These are phyloP conservation scores for Muscidifurax raptorellus DNA, from an alignment of 1,140 invertebrate species.

Conservation along the genomic window DNA sequence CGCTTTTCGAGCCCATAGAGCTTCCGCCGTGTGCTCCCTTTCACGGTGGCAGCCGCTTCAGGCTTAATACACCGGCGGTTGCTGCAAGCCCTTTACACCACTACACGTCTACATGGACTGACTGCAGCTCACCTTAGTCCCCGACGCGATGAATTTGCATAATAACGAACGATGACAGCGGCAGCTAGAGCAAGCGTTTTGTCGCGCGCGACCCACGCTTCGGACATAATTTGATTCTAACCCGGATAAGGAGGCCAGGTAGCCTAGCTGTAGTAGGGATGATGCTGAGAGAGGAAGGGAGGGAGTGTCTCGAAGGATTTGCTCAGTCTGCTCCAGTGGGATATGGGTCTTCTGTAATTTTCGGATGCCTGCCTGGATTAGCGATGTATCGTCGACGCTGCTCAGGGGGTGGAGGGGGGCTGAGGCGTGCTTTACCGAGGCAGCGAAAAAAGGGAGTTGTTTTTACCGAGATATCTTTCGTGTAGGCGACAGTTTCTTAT, in stretches of 20 bases:
- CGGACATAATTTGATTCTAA: neutral
- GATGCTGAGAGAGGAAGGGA: neutral
- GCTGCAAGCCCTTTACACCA: neutral
- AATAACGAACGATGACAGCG: constrained; percentile 20
- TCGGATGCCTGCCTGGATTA: neutral
- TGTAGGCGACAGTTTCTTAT: no score
- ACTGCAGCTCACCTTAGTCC: neutral
- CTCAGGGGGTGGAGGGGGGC: neutral
- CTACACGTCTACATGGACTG: neutral
- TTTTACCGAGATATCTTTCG: no score
- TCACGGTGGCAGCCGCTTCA: neutral
- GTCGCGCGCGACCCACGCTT: neutral
- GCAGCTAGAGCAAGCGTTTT: neutral
- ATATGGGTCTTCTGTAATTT: neutral
- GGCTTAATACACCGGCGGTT: neutral
- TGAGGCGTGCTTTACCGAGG: neutral
- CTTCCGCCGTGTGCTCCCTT: neutral
- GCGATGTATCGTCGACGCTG: neutral
- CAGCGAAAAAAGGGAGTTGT: no score
- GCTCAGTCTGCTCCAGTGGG: neutral
- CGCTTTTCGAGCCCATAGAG: neutral
- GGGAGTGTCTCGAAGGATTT: neutral
- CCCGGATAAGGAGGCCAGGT: neutral
- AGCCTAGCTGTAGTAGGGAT: no score
- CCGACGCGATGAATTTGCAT: constrained; percentile 21